These are phyloP conservation scores for Urosaurus nigricauda DNA, from an alignment of 2,797 vertebrate species.

Conservation along the genomic window DNA sequence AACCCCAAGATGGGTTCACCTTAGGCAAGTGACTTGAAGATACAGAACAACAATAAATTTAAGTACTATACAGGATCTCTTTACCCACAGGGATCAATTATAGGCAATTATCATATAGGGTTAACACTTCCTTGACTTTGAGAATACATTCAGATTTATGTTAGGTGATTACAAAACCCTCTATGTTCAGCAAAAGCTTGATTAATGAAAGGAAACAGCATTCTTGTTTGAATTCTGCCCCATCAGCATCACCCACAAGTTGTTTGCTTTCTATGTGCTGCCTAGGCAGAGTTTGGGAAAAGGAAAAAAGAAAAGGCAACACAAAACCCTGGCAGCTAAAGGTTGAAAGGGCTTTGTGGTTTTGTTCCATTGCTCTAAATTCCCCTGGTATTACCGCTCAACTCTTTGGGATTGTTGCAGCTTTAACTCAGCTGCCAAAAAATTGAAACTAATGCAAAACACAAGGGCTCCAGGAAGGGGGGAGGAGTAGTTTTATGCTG, in stretches of 20 bases:
- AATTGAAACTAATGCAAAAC: slow-evolving; percentile 73
- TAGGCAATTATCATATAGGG: too few species aligned
- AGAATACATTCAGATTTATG: background rate
- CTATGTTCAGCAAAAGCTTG: rapidly evolving
- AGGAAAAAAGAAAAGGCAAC: slow-evolving; percentile 18
- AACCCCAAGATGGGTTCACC: too few species aligned
- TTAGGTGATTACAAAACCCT: background rate
- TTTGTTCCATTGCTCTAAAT: slow-evolving; percentile 67
- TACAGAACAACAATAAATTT: too few species aligned
- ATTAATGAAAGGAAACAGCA: background rate
- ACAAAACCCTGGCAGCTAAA: slow-evolving; percentile 62
- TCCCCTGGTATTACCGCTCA: slow-evolving; percentile 70
- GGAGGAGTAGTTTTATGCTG: background rate
- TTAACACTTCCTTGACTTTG: background rate
- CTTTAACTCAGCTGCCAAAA: slow-evolving; percentile 72
- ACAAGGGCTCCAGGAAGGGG: slow-evolving; percentile 64
- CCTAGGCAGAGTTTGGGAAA: slow-evolving; percentile 59
- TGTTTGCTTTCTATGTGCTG: slow-evolving; percentile 67
- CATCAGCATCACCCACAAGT: slow-evolving; percentile 70
- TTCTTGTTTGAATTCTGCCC: slow-evolving; percentile 50
- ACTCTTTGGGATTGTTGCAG: slow-evolving; percentile 64
- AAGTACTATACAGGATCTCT: background rate
- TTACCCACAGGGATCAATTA: too few species aligned
- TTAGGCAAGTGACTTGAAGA: too few species aligned
- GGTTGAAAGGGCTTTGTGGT: slow-evolving; percentile 69